Evolutionary conservation across 2,888 invertebrate species (phyloP).

Genomic region (Drosophila maculinotata): DNA sequence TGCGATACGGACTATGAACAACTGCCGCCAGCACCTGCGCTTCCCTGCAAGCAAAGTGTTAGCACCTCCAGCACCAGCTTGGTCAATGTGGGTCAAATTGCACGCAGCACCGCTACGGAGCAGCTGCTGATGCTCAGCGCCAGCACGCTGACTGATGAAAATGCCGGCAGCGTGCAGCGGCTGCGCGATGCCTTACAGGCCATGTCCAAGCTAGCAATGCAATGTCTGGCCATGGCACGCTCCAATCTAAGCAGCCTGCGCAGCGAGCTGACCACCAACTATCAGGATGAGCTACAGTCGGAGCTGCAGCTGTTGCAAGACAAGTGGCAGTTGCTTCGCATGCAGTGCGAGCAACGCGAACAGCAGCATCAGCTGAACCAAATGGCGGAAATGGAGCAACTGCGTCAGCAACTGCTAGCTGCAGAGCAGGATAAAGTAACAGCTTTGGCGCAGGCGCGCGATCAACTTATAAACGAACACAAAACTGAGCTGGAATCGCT

Average conservation of each 20-base stretch:
- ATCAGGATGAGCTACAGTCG: slow-evolving; percentile 86
- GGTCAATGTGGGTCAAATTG: slow-evolving; percentile 62
- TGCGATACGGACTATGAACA: neutral
- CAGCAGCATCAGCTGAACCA: slow-evolving; percentile 74
- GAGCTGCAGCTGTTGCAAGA: slow-evolving; percentile 86
- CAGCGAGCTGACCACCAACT: slow-evolving; percentile 85
- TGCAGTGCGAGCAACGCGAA: slow-evolving; percentile 86
- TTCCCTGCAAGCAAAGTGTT: slow-evolving; percentile 44
- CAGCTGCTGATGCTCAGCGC: slow-evolving; percentile 74
- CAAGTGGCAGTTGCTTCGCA: slow-evolving; percentile 86
- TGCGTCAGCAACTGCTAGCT: slow-evolving; percentile 76
- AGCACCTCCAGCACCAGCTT: slow-evolving; percentile 70
- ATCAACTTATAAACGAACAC: slow-evolving; percentile 90
- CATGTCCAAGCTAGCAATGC: slow-evolving; percentile 86
- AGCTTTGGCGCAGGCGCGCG: slow-evolving; percentile 89
- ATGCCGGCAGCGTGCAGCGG: slow-evolving; percentile 89
- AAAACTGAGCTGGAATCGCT: slow-evolving; percentile 92
- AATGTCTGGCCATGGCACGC: slow-evolving; percentile 87
- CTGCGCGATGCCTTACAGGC: slow-evolving; percentile 86
- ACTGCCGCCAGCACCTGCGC: neutral
- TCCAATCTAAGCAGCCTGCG: slow-evolving; percentile 87
- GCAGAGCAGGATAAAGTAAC: slow-evolving; percentile 85
- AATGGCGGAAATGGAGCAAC: slow-evolving; percentile 58
- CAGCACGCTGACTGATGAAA: slow-evolving; percentile 85
- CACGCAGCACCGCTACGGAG: slow-evolving; percentile 81